These are phyloP conservation scores for Synodontis membranacea DNA, from an alignment of 2,113 vertebrate species.

Conservation along the genomic window DNA sequence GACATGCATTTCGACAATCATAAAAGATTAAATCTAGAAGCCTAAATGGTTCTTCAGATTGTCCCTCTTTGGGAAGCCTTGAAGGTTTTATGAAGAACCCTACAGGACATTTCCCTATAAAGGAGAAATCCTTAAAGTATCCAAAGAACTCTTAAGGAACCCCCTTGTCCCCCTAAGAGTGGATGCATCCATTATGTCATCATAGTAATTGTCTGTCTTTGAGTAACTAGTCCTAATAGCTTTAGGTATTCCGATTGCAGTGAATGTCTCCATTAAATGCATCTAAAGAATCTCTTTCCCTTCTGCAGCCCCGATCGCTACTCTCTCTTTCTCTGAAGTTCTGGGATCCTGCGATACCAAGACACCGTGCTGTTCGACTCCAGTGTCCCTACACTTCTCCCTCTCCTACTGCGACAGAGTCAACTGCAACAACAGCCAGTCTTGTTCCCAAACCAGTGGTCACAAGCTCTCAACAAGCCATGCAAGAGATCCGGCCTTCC, in stretches of 20 bases:
- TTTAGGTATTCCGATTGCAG: background rate
- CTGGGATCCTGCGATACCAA: conserved; percentile 56
- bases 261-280: background rate
- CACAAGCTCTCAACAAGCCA: background rate
- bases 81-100: background rate
- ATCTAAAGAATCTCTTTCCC: background rate
- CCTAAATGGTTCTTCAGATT: background rate
- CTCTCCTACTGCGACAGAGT: background rate
- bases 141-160: background rate
- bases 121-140: background rate
- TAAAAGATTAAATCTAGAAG: background rate
- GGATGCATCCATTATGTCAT: background rate
- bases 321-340: conserved; percentile 63
- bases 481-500: background rate
- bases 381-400: conserved; percentile 57
- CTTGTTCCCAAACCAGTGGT: background rate
- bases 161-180: background rate
- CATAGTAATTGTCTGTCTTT: too few relatives aligned
- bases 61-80: background rate
- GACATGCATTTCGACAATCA: background rate
- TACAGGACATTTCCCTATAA: background rate
- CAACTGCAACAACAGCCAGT: background rate
- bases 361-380: conserved; percentile 58
- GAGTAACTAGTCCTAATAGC: background rate
- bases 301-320: conserved; percentile 55